Evolutionary conservation across 1,140 invertebrate species (phyloP), one percentile per base, ranked within the genome.

Genomic region (Drosophila tani): DNA sequence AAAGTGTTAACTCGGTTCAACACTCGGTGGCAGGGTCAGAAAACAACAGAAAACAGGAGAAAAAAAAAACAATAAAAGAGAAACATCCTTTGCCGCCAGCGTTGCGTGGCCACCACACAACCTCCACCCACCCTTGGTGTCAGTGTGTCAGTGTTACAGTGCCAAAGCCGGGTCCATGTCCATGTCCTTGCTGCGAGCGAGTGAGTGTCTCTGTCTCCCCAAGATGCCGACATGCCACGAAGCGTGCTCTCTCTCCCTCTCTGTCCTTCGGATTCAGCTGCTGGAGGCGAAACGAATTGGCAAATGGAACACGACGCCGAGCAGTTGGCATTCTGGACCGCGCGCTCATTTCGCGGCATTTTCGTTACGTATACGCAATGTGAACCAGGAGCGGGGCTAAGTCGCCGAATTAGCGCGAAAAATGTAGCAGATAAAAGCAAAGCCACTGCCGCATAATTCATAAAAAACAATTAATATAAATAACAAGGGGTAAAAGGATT

Each of bases 121-220:
- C 9, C 6, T 9, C 5, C 12, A 9, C 21, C 6, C 38, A 15
- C 5, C 35, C 1, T 3, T 32, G 6, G 3, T 70, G 75, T 69
- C 64, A 78, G 74, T 78, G 75, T 79, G 75, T 79, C 75, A 79
- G 75, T 78, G 75, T 78, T 70, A 78, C 75, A 70, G 50, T 63
- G 51, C 50, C 57, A 78, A 79, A 78, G 75, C 75, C 75, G 75
- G 75, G 57, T 74, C 58, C 65, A 64, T 68, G 65, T 70, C 53
- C 68, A 55, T 69, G 49, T 71, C 53, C 49, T 24, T 71, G 66
- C 27, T n/a, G 40, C 27, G 57, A 29, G 51, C 19, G 27, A 12
- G 49, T 53, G 24, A 19, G 27, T 19, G 17, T 29, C 41, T 56
- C 15, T 19, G 17, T 29, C 41, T 56, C 15, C 62, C 32, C 11